Evolutionary conservation across 2,888 invertebrate genomes (phyloP).

Genomic region (Gymnosoma rotundatum): DNA sequence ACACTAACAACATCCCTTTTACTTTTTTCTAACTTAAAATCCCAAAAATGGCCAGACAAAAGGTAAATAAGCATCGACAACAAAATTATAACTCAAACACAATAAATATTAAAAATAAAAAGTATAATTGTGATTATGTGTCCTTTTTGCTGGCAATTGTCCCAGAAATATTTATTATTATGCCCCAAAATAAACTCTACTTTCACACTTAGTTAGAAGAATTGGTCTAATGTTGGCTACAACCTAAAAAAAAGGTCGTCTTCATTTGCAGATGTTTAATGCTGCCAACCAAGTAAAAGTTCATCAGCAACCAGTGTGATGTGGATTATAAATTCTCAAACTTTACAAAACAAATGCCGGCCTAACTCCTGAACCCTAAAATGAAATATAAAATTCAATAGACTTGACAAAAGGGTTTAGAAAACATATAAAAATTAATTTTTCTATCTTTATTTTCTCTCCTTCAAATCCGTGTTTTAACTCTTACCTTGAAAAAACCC

Average conservation of each 20-base stretch:
- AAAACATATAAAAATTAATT: constrained; percentile 49
- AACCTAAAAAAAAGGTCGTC: constrained; percentile 24
- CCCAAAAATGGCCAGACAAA: constrained; percentile 25
- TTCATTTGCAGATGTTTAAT: constrained; percentile 28
- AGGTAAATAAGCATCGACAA: constrained; percentile 47
- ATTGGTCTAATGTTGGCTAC: constrained; percentile 9
- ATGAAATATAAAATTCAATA: constrained; percentile 26
- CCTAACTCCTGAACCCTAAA: constrained; percentile 4
- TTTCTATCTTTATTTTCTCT: neutral
- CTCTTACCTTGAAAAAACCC: neutral
- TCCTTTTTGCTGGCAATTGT: constrained; percentile 54
- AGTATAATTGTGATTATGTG: constrained; percentile 24
- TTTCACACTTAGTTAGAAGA: constrained; percentile 54
- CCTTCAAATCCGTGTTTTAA: neutral
- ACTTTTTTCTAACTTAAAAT: constrained; percentile 23
- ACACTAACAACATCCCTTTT: constrained; percentile 46
- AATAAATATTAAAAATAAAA: constrained; percentile 11
- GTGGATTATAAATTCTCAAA: constrained; percentile 32
- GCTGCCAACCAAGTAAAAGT: constrained; percentile 32
- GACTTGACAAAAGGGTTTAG: constrained; percentile 49
- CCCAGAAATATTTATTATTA: constrained; percentile 29
- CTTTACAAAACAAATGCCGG: neutral
- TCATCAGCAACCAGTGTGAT: constrained; percentile 56
- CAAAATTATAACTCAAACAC: constrained; percentile 37
- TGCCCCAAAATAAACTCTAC: constrained; percentile 4